These are phyloP conservation scores for Chelon labrosus DNA, from an alignment of 2,797 vertebrate genomes.

Conservation along the genomic window DNA sequence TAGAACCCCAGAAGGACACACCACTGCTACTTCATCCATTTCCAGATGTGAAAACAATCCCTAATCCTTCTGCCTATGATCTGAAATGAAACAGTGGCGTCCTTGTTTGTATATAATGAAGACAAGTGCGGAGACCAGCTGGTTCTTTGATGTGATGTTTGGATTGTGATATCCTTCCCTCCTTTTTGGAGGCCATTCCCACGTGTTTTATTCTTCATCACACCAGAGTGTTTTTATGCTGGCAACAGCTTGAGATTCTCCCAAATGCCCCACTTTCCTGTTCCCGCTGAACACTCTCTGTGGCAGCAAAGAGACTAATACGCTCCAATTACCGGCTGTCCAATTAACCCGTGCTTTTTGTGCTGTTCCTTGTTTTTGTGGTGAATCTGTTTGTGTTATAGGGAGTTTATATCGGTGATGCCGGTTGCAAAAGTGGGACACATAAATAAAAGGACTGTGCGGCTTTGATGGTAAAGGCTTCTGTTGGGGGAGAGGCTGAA, in stretches of 20 bases:
- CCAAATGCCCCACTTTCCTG: constrained; percentile 40
- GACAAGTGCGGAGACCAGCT: background rate
- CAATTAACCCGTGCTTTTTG: constrained; percentile 53
- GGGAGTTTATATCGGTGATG: constrained; percentile 14
- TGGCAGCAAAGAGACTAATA: constrained; percentile 39
- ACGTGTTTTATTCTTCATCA: constrained; percentile 23
- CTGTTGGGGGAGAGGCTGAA: constrained; percentile 4
- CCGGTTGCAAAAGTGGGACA: constrained; percentile 51
- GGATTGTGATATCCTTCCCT: constrained; percentile 22
- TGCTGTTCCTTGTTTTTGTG: constrained; percentile 23
- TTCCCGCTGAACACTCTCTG: constrained; percentile 44
- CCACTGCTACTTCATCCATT: too few species aligned
- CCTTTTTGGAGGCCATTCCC: constrained; percentile 26
- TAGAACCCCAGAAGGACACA: background rate
- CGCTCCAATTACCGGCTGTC: constrained; percentile 53
- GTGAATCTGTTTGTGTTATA: constrained; percentile 27
- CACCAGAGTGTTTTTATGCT: constrained; percentile 44
- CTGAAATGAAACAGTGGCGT: constrained; percentile 4
- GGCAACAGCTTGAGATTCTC: constrained; percentile 33
- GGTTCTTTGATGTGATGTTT: constrained; percentile 40
- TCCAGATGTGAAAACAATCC: too few species aligned
- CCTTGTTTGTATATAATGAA: constrained; percentile 6
- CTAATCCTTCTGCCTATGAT: constrained; percentile 1
- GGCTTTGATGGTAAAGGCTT: constrained; percentile 24
- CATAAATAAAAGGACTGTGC: constrained; percentile 32